Evolutionary conservation across 2,888 invertebrate genomes (phyloP).

Genomic region (Aspidiotus destructor): DNA sequence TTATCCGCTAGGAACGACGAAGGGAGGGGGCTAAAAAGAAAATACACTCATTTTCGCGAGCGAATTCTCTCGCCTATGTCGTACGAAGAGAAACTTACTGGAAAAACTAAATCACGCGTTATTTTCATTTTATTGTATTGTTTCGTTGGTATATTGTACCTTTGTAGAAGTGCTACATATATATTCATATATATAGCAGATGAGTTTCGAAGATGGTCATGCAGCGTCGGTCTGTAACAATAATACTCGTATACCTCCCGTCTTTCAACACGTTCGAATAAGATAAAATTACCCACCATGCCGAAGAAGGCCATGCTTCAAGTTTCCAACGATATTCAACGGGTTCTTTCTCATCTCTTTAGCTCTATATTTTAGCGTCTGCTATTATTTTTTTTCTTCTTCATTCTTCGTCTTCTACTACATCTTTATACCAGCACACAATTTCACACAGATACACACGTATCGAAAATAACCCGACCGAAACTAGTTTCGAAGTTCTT

Average conservation of each 20-base stretch:
- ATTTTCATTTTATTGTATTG: no score
- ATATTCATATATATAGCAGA: no score
- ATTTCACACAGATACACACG: not conserved
- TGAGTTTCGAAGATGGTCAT: constrained; percentile 21
- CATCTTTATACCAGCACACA: no score
- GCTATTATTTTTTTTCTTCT: not conserved
- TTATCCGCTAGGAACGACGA: no score
- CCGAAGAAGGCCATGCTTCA: constrained; percentile 2
- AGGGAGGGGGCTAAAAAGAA: no score
- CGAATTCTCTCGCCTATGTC: no score
- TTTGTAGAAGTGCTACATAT: no score
- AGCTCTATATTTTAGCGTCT: constrained; percentile 1
- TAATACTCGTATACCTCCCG: constrained; percentile 18
- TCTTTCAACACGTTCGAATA: not conserved
- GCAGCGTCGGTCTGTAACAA: constrained; percentile 27
- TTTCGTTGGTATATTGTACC: no score
- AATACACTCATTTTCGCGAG: no score
- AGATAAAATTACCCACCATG: not conserved
- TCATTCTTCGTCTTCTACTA: no score
- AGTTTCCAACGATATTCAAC: not conserved
- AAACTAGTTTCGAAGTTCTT: not conserved
- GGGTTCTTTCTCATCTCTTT: not conserved
- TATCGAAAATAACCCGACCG: not conserved
- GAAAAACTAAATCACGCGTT: no score
- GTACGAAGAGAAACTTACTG: no score